Evolutionary conservation across 2,888 invertebrate genomes (phyloP).

Genomic region (Platynereis dumerilii): DNA sequence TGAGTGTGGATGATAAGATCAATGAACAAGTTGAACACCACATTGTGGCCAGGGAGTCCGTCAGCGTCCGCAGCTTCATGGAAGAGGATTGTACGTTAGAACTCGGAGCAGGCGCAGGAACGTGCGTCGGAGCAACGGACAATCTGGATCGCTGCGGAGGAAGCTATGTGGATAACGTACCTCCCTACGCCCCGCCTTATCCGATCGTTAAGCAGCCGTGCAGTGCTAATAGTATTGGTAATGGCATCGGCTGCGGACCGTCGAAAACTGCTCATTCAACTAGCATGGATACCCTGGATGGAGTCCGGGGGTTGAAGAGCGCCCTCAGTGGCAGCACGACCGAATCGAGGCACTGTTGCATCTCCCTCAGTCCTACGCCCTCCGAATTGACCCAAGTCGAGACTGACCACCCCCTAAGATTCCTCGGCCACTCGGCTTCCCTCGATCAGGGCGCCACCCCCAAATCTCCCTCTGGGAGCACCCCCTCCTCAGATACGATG

Average conservation of each 20-base stretch:
- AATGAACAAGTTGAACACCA: slow-evolving; percentile 43
- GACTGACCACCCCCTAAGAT: slow-evolving; percentile 40
- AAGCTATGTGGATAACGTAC: not conserved
- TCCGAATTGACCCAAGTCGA: slow-evolving; percentile 50
- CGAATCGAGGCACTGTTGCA: slow-evolving; percentile 31
- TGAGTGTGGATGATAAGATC: slow-evolving; percentile 45
- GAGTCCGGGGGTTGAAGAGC: slow-evolving; percentile 9
- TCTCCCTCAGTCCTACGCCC: slow-evolving; percentile 8
- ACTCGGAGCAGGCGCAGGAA: slow-evolving; percentile 11
- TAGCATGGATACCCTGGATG: slow-evolving; percentile 9
- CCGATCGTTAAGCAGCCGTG: too few relatives aligned
- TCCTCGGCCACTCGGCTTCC: slow-evolving; percentile 10
- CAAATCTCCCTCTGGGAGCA: not conserved
- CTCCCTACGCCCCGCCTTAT: not conserved
- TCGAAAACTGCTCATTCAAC: too few relatives aligned
- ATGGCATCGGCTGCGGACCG: too few relatives aligned
- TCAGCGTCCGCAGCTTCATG: slow-evolving; percentile 40
- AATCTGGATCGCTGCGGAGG: not conserved
- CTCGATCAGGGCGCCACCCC: not conserved
- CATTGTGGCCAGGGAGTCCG: slow-evolving; percentile 36
- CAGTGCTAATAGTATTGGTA: too few relatives aligned
- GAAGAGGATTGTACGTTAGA: slow-evolving; percentile 20
- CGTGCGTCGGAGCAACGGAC: not conserved
- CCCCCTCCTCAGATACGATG: not conserved
- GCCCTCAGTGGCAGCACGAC: slow-evolving; percentile 8